phyloP scores from a whole-genome alignment of 1,140 invertebrate genomes.

The Pseudomyrmex cubaensis region DNA sequence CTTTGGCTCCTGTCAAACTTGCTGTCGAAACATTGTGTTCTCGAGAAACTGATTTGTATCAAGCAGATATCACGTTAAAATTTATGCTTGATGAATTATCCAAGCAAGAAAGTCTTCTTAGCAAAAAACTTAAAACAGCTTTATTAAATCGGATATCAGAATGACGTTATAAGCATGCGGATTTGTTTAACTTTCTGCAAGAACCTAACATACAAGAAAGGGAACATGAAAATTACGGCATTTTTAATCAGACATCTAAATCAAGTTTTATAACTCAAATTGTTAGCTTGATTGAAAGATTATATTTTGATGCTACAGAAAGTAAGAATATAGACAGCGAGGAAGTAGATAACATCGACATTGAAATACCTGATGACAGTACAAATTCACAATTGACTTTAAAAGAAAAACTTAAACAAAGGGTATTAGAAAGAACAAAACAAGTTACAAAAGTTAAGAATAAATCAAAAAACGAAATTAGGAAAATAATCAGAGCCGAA shows the following conservation, averaged over 20 bases:
- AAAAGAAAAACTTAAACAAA: conserved; percentile 17
- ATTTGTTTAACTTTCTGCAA: background rate
- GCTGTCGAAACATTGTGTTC: conserved; percentile 1
- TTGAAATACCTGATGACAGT: background rate
- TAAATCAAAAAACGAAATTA: conserved; percentile 6
- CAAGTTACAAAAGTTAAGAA: background rate
- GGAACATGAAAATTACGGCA: background rate
- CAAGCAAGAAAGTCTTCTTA: conserved; percentile 5
- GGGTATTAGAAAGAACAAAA: background rate
- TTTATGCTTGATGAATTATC: background rate
- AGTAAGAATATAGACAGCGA: background rate
- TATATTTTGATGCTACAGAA: background rate
- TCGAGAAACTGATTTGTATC: conserved; percentile 4
- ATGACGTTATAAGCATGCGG: conserved; percentile 1
- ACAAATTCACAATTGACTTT: background rate
- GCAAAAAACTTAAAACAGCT: conserved; percentile 1
- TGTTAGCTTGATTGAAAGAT: background rate
- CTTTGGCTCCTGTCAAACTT: conserved; percentile 59
- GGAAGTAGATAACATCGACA: background rate
- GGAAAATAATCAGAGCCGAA: no score
- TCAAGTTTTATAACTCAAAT: conserved; percentile 7
- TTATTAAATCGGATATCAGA: background rate
- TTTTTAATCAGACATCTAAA: conserved; percentile 8
- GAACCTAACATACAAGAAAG: conserved; percentile 7
- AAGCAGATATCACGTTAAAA: background rate